Evolutionary conservation across 2,888 invertebrate genomes (phyloP), one percentile per base, ranked within the genome.

Genomic region (Stenolophus ochropezus): DNA sequence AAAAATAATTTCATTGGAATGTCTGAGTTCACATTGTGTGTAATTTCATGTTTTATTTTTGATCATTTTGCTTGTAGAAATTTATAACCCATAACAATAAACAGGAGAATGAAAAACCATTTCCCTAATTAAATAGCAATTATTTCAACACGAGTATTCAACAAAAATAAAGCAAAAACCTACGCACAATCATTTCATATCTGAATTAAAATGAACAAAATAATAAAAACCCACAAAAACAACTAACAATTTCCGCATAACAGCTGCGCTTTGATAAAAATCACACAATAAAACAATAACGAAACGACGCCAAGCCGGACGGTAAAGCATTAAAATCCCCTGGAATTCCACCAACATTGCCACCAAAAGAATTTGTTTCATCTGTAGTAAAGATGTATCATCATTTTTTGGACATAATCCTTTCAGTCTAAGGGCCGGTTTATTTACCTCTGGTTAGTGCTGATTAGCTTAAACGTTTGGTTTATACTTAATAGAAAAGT

Each of bases 261-360:
- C 73, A 73, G 73, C 49, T 73, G 73, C 23, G 73, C 47, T 69
- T 69, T 69, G 73, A 73, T 73, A 73, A 73, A 71, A 73, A 73
- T 73, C 73, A 73, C 47, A 73, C 42, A 69, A 69, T 65, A 65
- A 65, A 65, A 65, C 65, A 65, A 65, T 69, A 69, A 69, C 69
- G 73, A 73, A 69, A 69, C 69, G 73, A 73, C 18, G 20, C 73
- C 21, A 73, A 11, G n/a, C 73, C 47, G 49, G 11, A 73, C 33
- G 69, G 33, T 21, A 69, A 69, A 69, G 18, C 73, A 73, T 73
- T 49, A 73, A 73, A 73, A 73, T 47, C 73, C n/a, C 49, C 49
- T 73, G 47, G 42, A 14, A 16, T 18, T 51, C 23, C 33, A 11
- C 11, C 11, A 1, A 2, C 6, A 42, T 42, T 42, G 11, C 11